Evolutionary conservation across 2,113 vertebrate species (phyloP), one percentile per base, ranked within the genome.

Genomic region (Clarias macrocephalus): DNA sequence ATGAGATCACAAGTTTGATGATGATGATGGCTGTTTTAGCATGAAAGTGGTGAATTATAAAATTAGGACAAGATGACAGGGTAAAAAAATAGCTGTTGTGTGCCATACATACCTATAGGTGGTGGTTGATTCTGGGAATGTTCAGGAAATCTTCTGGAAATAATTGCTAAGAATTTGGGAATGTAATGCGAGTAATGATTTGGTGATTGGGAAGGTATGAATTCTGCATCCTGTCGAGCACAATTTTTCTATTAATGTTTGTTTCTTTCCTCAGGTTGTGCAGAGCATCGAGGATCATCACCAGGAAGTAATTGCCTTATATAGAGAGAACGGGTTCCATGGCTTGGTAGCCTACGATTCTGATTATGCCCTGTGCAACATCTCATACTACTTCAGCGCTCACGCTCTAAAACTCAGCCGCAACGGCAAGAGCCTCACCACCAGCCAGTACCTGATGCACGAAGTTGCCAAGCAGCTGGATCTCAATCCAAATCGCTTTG

Each of bases 271-370:
- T 6, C 90, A 99, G 98, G 97, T 99, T 90, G 96, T 97, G 86
- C 98, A 99, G 95, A 99, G 96, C 95, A 95, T 97, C 77, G 97
- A 99, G 92, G 98, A 99, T 94, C 98, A 99, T 93, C 98, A 99
- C 94, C 97, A 98, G 94, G 98, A 99, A 96, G 97, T 99, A 94
- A 97, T 99, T 88, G 94, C 95, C 92, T 96, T 99, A 93, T 98
- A 96, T 94, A 94, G 96, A 94, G 96, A 98, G 93, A 97, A 96
- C 21, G 97, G 97, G 87, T 97, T 99, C 95, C 97, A 99, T 75
- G 98, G 97, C 91, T 93, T 99, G 93, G 95, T 99, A 86, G 98
- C 97, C 0, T 98, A 98, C 79, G 97, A 99, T 94, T 99, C 98
- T 0, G 98, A 99, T 93, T 98, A 99, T 79, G 97, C 97, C 11